phyloP scores from a whole-genome alignment of 1,140 invertebrate genomes.

The Leguminivora glycinivorella region DNA sequence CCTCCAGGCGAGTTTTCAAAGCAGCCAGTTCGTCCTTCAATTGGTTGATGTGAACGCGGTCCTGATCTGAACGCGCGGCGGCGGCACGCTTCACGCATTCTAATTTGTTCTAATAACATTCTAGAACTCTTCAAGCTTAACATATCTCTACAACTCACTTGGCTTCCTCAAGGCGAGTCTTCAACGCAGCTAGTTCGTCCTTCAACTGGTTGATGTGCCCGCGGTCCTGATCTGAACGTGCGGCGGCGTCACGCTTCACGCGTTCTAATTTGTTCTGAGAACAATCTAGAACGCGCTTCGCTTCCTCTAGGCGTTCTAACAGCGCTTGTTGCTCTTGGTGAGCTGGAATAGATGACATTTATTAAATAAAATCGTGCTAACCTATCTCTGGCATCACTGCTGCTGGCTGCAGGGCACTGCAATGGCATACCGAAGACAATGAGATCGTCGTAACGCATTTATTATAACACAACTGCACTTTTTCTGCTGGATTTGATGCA shows the following conservation, averaged over 20 bases:
- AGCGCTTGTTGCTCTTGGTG: constrained; percentile 92
- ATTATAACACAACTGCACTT: too few relatives aligned
- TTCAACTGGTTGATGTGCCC: constrained; percentile 85
- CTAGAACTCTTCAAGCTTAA: constrained; percentile 68
- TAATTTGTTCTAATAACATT: constrained; percentile 86
- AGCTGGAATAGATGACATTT: constrained; percentile 71
- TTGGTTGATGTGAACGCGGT: constrained; percentile 84
- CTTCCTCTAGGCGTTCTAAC: constrained; percentile 85
- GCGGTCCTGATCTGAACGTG: constrained; percentile 86
- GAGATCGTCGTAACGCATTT: too few relatives aligned
- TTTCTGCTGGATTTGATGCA: too few relatives aligned
- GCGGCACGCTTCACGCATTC: too few relatives aligned
- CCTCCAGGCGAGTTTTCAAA: constrained; percentile 82
- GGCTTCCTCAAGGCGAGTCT: constrained; percentile 84
- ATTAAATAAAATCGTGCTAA: too few relatives aligned
- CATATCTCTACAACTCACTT: constrained; percentile 74
- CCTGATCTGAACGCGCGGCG: constrained; percentile 85
- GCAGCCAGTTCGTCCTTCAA: constrained; percentile 71
- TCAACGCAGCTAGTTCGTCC: constrained; percentile 85
- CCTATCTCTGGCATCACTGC: too few relatives aligned
- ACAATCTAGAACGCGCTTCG: constrained; percentile 84
- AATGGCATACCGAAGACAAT: too few relatives aligned
- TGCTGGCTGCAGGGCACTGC: too few relatives aligned
- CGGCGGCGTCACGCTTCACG: constrained; percentile 83
- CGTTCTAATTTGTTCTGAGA: constrained; percentile 86